A percentile compares a stretch with the other conserved stretches of the same genome.
Conservation (phyloP, 92 coral and sea anemone species). For the Phenganax subtilis region DNA sequence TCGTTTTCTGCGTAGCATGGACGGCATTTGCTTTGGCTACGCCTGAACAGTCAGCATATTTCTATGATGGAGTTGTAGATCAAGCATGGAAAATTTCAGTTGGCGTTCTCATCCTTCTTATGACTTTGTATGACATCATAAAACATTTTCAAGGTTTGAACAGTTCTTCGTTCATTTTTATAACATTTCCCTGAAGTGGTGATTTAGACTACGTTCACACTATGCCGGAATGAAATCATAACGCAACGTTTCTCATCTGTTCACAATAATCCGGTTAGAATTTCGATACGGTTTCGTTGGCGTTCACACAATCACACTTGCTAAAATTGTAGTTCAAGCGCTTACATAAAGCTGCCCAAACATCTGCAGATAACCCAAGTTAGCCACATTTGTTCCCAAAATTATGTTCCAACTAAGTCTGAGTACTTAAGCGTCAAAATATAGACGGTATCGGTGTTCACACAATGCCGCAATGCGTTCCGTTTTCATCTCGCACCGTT, state of each 20-base stretch:
- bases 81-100: background rate
- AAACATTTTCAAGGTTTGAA: conserved; percentile 6
- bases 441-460: no score
- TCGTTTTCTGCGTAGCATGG: conserved; percentile 15
- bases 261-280: no score
- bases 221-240: no score
- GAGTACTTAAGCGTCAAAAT: no score
- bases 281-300: no score
- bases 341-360: no score
- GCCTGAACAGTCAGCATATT: background rate
- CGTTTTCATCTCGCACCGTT: no score
- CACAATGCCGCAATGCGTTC: no score
- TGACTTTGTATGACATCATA: conserved; percentile 10
- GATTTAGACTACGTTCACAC: background rate
- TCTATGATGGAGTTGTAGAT: background rate
- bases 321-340: background rate
- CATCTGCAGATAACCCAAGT: no score
- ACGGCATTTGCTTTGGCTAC: conserved; percentile 2
- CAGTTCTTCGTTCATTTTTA: background rate
- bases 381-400: no score
- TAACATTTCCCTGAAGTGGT: background rate
- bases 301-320: background rate
- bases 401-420: no score
- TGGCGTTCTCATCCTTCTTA: conserved; percentile 12
- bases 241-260: no score